Conservation (phyloP, 1,140 invertebrate species). For the Lepidostoma basale region DNA sequence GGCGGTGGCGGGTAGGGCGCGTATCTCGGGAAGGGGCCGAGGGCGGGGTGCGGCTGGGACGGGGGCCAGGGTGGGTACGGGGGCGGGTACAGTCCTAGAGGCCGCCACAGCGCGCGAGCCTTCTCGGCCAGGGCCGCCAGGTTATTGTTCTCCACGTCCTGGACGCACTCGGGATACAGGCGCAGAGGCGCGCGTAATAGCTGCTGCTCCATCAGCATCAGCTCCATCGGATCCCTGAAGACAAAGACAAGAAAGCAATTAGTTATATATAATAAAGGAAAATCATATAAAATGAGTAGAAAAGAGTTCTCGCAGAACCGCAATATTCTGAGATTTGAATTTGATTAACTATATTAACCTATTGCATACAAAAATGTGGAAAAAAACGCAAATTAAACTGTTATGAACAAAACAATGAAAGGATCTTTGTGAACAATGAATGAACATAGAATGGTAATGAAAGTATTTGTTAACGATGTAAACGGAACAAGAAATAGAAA, state of each 20-base stretch:
- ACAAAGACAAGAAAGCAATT: constrained; percentile 41
- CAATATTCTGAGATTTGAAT: too few relatives aligned
- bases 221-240: constrained; percentile 61
- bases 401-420: too few relatives aligned
- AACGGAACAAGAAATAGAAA: too few relatives aligned
- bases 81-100: constrained; percentile 54
- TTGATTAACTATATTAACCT: too few relatives aligned
- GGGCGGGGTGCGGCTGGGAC: constrained; percentile 49
- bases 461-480: too few relatives aligned
- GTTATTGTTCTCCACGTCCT: constrained; percentile 43
- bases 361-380: too few relatives aligned
- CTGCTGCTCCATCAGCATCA: constrained; percentile 62
- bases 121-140: constrained; percentile 53
- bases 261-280: background rate
- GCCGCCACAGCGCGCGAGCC: constrained; percentile 48
- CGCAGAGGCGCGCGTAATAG: constrained; percentile 56
- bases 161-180: constrained; percentile 52
- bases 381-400: too few relatives aligned
- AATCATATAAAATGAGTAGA: background rate
- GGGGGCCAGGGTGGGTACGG: constrained; percentile 56
- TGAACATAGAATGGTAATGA: too few relatives aligned
- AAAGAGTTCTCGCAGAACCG: background rate
- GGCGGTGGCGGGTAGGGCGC: constrained; percentile 56
- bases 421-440: too few relatives aligned
- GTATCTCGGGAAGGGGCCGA: constrained; percentile 51